Evolutionary conservation across 2,888 invertebrate genomes (phyloP), one percentile per base, ranked within the genome.

Genomic region (Notodonta dromedarius): DNA sequence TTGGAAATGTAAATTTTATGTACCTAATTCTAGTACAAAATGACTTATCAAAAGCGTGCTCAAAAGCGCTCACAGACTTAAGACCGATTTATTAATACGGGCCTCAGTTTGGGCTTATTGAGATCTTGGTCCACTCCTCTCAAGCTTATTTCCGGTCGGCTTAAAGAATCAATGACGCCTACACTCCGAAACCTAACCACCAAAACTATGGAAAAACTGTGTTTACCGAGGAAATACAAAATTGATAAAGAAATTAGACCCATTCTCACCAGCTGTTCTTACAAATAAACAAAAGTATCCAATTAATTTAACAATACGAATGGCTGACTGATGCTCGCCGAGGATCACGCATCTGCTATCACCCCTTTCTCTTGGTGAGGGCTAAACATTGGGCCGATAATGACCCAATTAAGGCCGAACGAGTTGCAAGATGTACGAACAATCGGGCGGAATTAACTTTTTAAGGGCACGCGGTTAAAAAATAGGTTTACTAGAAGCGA

Each of bases 341-440:
- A 82, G 87, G 88, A 87, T 89, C 89, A 88, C 84, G 77, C 92
- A 93, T 92, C 91, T 93, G 92, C 86, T 83, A 73, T 71, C 64
- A 86, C 86, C 90, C 90, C 88, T 88, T 78, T 78, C 79, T 81
- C 79, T 77, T 83, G 77, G 79, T 80, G 79, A 71, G 75, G 75
- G 74, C 70, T 73, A 70, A 67, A 59, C 63, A 61, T 60, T 44
- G 70, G 68, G 64, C 65, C 76, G 72, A 87, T 88, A 86, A 88
- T 85, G 84, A 83, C 79, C 84, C 84, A 88, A 90, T 90, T 88
- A 89, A 82, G 77, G 76, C 77, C 72, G 78, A 71, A 70, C 81
- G 11, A 67, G 65, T 71, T 64, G 64, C 74, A 71, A 73, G 68
- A 74, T 67, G 73, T 72, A 57, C 68, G 66, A 68, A 84, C 83